These are phyloP conservation scores for Petromus typicus DNA, from an alignment of 2,113 vertebrate genomes.

Conservation along the genomic window DNA sequence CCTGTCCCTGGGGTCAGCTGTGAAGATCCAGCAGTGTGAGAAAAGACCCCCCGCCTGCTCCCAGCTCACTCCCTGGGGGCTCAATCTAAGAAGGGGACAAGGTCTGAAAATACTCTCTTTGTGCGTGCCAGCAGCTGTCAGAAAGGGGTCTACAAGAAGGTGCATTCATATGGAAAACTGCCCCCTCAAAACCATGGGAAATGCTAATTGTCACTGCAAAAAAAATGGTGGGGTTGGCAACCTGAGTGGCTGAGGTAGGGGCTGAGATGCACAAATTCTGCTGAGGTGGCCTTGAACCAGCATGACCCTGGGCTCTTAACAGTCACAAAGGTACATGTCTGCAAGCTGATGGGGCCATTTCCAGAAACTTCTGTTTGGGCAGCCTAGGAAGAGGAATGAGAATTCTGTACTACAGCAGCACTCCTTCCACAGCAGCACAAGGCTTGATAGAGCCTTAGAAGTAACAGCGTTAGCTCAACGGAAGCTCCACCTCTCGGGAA, in stretches of 20 bases:
- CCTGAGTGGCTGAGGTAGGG: background rate
- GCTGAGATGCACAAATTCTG: background rate
- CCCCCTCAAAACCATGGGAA: background rate
- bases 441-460: background rate
- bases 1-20: background rate
- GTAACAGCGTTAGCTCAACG: fast-evolving
- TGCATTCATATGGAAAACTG: background rate
- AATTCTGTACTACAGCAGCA: background rate
- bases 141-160: background rate
- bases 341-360: background rate
- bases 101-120: background rate
- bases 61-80: background rate
- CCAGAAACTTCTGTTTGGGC: background rate
- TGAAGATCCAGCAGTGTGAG: background rate
- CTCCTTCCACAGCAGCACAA: fast-evolving
- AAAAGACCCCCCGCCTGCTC: background rate
- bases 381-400: background rate
- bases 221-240: background rate
- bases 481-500: background rate
- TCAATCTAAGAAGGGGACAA: background rate
- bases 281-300: background rate
- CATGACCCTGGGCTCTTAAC: background rate
- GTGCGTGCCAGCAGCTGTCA: background rate
- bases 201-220: background rate
- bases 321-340: background rate